Base-by-base conservation (phyloP, 2,113 vertebrate species). In the Hypomesus transpacificus region DNA sequence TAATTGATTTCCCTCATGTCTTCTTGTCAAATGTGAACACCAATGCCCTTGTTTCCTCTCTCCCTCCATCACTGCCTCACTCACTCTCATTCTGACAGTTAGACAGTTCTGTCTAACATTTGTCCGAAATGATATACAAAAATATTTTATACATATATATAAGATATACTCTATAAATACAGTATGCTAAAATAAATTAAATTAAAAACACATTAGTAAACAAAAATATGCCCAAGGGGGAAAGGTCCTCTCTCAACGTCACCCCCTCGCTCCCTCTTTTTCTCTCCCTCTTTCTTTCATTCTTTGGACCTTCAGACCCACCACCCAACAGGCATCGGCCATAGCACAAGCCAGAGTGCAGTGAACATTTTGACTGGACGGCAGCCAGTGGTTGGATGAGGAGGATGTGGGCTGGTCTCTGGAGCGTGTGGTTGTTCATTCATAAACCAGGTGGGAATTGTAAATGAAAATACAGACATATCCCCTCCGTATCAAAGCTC, bases 401-500 rank as follows among this genome's bases (percentile, higher is more conserved):
- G 85, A 87, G 89, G 87, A 89, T 87, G 89, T 88, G 87, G 87
- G 86, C 77, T 61, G 78, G 83, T 86, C 83, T 84, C 85, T 77
- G 75, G 86, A 86, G 87, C 75, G 76, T 34, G 50, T n/a, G 80
- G 84, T 85, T 88, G 81, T 88, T 87, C 85, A 88, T 87, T 90
- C 87, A 87, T 87, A 82, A 85, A 84, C 84, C 86, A 88, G 87
- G 82, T 87, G 89, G 82, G 83, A 87, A 79, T 81, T 78, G 81
- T 87, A 88, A 88, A 87, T 87, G 80, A 89, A 86, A 88, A 85
- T 73, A 73, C 84, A 86, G 83, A 85, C 82, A 80, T 86, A 71
- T 79, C 68, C 78, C 73, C 76, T 34, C 80, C 77, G 76, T 77
- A 70, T 85, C 75, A 88, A 85, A 82, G 87, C 80, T 81, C 81